phyloP scores from a whole-genome alignment of 2,113 vertebrate genomes.

The Hucho hucho region DNA sequence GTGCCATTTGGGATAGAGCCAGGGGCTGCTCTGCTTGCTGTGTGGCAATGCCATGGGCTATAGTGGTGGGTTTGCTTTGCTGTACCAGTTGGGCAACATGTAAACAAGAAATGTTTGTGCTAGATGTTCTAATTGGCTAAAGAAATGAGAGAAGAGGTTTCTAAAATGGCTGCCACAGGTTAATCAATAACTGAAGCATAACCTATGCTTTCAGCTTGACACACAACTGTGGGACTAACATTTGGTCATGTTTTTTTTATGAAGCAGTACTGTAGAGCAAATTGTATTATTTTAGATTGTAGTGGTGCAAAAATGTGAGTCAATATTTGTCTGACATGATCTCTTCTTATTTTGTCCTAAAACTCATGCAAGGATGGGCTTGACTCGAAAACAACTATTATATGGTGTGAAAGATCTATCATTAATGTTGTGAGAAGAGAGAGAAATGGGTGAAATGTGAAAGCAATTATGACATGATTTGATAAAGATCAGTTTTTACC shows the following conservation, averaged over 20 bases:
- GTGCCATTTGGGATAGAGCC: too few species aligned
- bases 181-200: too few species aligned
- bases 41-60: not conserved
- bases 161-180: not conserved
- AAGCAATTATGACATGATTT: constrained; percentile 17
- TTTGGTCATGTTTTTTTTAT: too few species aligned
- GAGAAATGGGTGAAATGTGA: not conserved
- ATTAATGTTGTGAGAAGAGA: not conserved
- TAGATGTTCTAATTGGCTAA: not conserved
- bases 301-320: too few species aligned
- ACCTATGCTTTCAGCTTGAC: too few species aligned
- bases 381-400: not conserved
- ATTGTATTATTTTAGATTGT: too few species aligned
- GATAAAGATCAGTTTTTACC: not conserved
- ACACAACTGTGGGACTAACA: too few species aligned
- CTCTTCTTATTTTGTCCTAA: not conserved
- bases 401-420: not conserved
- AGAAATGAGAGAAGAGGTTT: not conserved
- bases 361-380: not conserved
- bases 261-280: too few species aligned
- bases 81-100: not conserved
- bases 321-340: too few species aligned
- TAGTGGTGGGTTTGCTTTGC: not conserved
- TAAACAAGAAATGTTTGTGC: not conserved
- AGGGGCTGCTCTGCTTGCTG: not conserved